Evolutionary conservation across 2,797 vertebrate species (phyloP).

Genomic region (Merluccius polli): DNA sequence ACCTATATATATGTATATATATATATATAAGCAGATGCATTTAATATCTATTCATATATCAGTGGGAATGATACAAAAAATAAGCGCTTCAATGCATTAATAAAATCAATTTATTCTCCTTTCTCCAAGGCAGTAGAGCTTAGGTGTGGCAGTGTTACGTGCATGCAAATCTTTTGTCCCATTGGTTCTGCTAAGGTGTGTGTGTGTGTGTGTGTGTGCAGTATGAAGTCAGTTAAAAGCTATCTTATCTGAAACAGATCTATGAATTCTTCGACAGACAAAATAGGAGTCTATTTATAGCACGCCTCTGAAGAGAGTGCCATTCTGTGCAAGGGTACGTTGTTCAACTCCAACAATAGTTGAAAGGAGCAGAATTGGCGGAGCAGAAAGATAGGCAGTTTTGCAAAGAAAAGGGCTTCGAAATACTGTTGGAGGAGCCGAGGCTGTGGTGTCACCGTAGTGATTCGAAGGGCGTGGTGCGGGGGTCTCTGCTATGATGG

Average conservation of each 20-base stretch:
- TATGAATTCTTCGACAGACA: slow-evolving; percentile 43
- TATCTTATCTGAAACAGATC: slow-evolving; percentile 42
- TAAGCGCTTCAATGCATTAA: background rate
- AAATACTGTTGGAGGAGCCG: slow-evolving; percentile 33
- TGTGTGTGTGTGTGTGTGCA: background rate
- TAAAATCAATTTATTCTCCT: background rate
- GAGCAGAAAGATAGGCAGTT: slow-evolving; percentile 42
- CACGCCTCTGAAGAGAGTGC: slow-evolving; percentile 16
- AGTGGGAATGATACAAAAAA: no score
- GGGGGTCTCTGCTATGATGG: background rate
- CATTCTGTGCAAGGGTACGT: slow-evolving; percentile 43
- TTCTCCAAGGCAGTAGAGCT: background rate
- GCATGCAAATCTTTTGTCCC: background rate
- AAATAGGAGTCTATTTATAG: slow-evolving; percentile 46
- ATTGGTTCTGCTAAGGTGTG: background rate
- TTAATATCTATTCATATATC: no score
- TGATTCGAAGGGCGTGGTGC: background rate
- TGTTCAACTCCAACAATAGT: slow-evolving; percentile 54
- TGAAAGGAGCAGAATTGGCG: slow-evolving; percentile 48
- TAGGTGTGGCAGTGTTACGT: background rate
- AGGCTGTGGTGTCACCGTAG: slow-evolving; percentile 19
- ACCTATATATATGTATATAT: no score
- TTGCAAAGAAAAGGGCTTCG: slow-evolving; percentile 29
- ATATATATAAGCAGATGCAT: no score
- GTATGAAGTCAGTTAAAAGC: slow-evolving; percentile 30